Base-by-base conservation (phyloP, 2,888 invertebrate genomes). In the Coleophora deauratella region DNA sequence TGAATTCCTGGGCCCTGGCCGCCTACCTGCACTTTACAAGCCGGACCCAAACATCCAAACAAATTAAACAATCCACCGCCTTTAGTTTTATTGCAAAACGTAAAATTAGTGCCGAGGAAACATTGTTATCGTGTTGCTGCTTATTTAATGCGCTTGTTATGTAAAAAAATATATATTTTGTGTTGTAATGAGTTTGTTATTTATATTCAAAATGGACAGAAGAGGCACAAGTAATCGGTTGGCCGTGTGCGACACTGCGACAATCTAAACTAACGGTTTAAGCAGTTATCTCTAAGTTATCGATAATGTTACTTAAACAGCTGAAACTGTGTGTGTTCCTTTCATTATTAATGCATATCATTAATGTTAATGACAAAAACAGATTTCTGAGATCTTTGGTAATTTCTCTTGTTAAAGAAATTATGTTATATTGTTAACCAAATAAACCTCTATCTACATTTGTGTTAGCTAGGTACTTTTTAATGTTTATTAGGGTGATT, bases 311-410 rank as follows among this genome's bases (percentile, higher is more conserved):
- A 21, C 21, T 21, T 21, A 35, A 12, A 8, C 13, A 36, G 11
- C 30, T 30, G 14, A 32, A n/a, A 15, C 61, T 56, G 59, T 66
- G 66, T 65, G 66, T 55, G 66, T 41, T 35, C 42, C 31, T 45
- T 49, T 55, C 58, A 62, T 55, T 44, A 37, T 21, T 21, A 62
- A 50, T 39, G 34, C 31, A 36, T 37, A 38, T 47, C 46, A 51
- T 57, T 44, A 49, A 43, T 41, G 41, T 33, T 44, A 50, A 53
- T 9, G 41, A 45, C 35, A 40, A 30, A 27, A 28, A 42, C 37
- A 27, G 32, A 42, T 38, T 35, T 39, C 33, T 9, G 11, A 27
- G 33, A 35, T 35, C 28, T 27, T 37, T 43, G 37, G 40, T 40
- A 31, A 31, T 31, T 21, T 21, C 3, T 21, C 21, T 21, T 6